Base-by-base conservation (phyloP, 1,140 invertebrate species). In the Sitobion miscanthi region DNA sequence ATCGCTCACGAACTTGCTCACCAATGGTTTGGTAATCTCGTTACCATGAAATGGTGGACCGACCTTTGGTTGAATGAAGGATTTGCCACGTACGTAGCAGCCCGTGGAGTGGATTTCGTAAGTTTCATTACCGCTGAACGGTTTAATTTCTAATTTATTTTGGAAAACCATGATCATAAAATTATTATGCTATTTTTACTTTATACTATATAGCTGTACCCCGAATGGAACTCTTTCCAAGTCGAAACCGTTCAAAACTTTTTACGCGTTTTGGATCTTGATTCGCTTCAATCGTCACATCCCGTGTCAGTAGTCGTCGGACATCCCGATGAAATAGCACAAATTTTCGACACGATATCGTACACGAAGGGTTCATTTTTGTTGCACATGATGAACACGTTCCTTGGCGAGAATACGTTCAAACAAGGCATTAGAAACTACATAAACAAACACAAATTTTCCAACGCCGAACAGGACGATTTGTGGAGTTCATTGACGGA, bases 271-370 rank as follows among this genome's bases (percentile, higher is more conserved):
- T 96, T 97, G 91, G 95, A 95, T 14, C 94, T 96, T 87, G 97
- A 97, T 94, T 95, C 96, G 42, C 94, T 97, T 35, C 95, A 96
- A 35, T 96, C 96, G 1, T 97, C 97, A 42, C 97, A 97, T 94
- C 96, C 97, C 0, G 96, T 97, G 57, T 96, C 96, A 49, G 95
- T 96, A 9, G 95, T 95, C 2, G 96, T 97, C 30, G 93, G 95
- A 20, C 95, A 97, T 94, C 97, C 98, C 0, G 96, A 97, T 94
- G 97, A 98, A 95, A 98, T 99, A 35, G 96, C 96, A 4, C 97
- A 98, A 95, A 98, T 98, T 77, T 99, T 99, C 95, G 98, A 99
- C 95, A 96, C 96, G 30, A 99, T 99, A 94, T 98, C 98, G 0
- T 99, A 99, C 95, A 96, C 96, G 92, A 99, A 99, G 96, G 98